phyloP scores from a whole-genome alignment of 2,113 vertebrate species.

The Erinaceus europaeus region DNA sequence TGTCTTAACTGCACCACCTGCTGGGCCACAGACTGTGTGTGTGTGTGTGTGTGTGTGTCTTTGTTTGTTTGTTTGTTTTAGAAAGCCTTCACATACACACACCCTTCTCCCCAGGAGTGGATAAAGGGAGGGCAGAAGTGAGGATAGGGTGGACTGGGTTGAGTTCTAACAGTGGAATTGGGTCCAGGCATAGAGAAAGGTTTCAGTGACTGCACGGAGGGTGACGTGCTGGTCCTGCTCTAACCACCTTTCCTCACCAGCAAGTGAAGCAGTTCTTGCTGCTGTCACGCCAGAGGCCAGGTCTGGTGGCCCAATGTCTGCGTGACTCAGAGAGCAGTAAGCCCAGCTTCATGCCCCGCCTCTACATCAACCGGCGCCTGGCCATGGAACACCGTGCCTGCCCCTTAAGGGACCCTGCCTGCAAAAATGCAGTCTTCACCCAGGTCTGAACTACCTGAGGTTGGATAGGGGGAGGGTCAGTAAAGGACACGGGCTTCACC shows the following conservation, averaged over 20 bases:
- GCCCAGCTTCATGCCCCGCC: constrained; percentile 95
- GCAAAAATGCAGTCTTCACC: constrained; percentile 94
- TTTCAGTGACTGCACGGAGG: background rate
- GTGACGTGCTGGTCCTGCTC: background rate
- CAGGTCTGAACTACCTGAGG: constrained; percentile 84
- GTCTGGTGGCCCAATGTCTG: constrained; percentile 94
- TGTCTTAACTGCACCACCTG: too few relatives aligned
- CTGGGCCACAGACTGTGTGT: too few relatives aligned
- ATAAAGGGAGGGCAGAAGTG: background rate
- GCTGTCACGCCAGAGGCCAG: constrained; percentile 93
- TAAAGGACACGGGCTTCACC: background rate
- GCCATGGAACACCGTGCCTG: constrained; percentile 98
- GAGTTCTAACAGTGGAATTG: background rate
- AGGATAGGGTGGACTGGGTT: background rate
- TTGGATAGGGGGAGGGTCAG: background rate
- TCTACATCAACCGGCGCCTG: constrained; percentile 97
- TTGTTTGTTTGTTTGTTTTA: constrained; percentile 33
- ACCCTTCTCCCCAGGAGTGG: background rate
- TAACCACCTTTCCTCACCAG: constrained; percentile 75
- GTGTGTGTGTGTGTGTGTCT: too few relatives aligned
- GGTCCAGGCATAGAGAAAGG: background rate
- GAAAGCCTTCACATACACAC: background rate
- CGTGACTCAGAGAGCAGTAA: constrained; percentile 97
- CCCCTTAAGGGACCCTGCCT: constrained; percentile 89
- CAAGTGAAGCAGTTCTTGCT: constrained; percentile 96